phyloP scores from a whole-genome alignment of 2,888 invertebrate genomes.

The Drosophila neotestacea region DNA sequence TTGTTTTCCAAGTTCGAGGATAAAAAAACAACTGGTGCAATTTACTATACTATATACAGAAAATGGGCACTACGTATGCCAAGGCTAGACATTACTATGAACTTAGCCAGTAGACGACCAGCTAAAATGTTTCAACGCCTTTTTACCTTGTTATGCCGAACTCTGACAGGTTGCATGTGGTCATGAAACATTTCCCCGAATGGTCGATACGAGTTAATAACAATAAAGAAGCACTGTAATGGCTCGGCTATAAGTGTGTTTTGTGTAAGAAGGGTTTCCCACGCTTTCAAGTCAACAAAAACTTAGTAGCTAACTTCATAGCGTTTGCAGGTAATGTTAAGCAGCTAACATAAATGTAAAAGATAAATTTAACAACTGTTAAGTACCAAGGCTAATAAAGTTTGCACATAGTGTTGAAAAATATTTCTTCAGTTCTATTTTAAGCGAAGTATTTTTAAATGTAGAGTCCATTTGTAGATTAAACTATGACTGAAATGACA shows the following conservation, averaged over 20 bases:
- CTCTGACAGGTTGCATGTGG: constrained; percentile 34
- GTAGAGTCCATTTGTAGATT: too few species aligned
- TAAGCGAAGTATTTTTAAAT: too few species aligned
- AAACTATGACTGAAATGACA: too few species aligned
- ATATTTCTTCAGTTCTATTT: too few species aligned
- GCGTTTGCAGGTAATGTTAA: constrained; percentile 1
- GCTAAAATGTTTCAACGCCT: constrained; percentile 4
- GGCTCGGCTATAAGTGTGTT: neutral
- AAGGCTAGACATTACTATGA: constrained; percentile 13
- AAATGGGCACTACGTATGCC: constrained; percentile 8
- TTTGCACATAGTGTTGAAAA: neutral
- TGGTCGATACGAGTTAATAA: constrained; percentile 29
- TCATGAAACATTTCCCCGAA: constrained; percentile 28
- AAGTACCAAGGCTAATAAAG: neutral
- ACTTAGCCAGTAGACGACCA: neutral
- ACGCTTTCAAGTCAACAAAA: constrained; percentile 18
- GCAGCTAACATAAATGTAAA: neutral
- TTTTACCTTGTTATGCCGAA: constrained; percentile 20
- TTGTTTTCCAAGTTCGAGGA: constrained; percentile 19
- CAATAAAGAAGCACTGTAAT: constrained; percentile 21
- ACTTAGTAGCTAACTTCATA: constrained; percentile 2
- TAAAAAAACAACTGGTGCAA: neutral
- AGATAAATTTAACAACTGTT: neutral
- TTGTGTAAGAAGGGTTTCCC: constrained; percentile 7
- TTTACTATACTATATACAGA: neutral